Evolutionary conservation across 2,113 vertebrate genomes (phyloP).

Genomic region (Hydrochoerus hydrochaeris): DNA sequence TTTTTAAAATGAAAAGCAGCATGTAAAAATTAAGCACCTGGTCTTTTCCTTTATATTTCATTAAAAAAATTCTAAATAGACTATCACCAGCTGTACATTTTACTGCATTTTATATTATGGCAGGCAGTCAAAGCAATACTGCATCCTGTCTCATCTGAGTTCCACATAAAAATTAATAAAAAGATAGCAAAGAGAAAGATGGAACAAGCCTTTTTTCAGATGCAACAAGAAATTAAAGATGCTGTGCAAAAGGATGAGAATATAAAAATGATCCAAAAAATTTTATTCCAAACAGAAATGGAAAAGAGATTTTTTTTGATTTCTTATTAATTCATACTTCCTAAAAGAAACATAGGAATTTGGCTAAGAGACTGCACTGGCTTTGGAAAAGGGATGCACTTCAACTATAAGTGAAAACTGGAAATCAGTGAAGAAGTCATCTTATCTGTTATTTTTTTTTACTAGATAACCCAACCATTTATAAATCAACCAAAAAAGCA

Average conservation of each 20-base stretch:
- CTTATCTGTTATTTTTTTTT: not conserved
- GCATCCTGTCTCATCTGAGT: constrained; percentile 69
- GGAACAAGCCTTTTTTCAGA: constrained; percentile 30
- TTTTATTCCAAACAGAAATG: constrained; percentile 20
- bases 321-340: constrained; percentile 29
- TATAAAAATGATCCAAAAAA: constrained; percentile 48
- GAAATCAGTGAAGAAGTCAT: not conserved
- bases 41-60: constrained; percentile 81
- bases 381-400: not conserved
- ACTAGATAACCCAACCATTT: not conserved
- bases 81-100: constrained; percentile 80
- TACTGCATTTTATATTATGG: constrained; percentile 75
- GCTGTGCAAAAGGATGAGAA: not conserved
- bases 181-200: constrained; percentile 31
- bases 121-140: constrained; percentile 71
- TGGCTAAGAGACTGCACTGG: constrained; percentile 28
- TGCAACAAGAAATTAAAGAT: constrained; percentile 50
- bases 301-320: not conserved
- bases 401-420: constrained; percentile 27
- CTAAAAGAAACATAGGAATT: constrained; percentile 48
- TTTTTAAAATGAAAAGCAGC: constrained; percentile 82
- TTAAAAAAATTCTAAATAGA: constrained; percentile 80
- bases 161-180: constrained; percentile 72
- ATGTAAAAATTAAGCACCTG: constrained; percentile 83
- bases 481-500: not conserved